phyloP scores from a whole-genome alignment of 2,113 vertebrate genomes.

The Carassius carassius region DNA sequence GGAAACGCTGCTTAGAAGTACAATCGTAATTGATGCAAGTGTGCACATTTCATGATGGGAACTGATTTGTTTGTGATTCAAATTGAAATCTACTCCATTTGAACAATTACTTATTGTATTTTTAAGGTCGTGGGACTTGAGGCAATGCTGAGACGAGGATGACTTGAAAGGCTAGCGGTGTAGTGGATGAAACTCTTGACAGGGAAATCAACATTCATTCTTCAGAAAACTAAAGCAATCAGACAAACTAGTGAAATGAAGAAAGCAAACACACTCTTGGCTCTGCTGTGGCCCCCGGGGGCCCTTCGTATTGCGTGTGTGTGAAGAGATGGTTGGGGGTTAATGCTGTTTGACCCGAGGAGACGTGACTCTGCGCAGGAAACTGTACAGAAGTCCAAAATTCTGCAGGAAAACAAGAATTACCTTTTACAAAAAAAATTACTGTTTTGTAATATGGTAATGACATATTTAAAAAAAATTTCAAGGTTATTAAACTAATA shows the following conservation, averaged over 20 bases:
- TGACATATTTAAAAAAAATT: too few species aligned
- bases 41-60: not conserved
- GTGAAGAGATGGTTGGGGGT: conserved; percentile 26
- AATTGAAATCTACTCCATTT: not conserved
- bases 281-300: conserved; percentile 17
- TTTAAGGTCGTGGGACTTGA: conserved; percentile 27
- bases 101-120: not conserved
- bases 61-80: not conserved
- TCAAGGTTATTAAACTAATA: too few species aligned
- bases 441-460: too few species aligned
- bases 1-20: conserved; percentile 36
- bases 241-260: not conserved
- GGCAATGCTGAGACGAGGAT: conserved; percentile 54
- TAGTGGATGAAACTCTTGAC: conserved; percentile 56
- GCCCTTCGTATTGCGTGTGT: conserved; percentile 33
- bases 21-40: not conserved
- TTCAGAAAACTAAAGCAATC: conserved; percentile 40
- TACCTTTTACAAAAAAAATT: not conserved
- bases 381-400: conserved; percentile 86
- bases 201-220: conserved; percentile 62
- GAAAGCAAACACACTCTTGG: conserved; percentile 45
- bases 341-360: conserved; percentile 87
- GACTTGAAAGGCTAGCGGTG: conserved; percentile 55
- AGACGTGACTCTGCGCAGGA: conserved; percentile 84
- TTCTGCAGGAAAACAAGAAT: conserved; percentile 74